phyloP scores from a whole-genome alignment of 2,888 invertebrate genomes.

The Scaptodrosophila latifasciaeformis region DNA sequence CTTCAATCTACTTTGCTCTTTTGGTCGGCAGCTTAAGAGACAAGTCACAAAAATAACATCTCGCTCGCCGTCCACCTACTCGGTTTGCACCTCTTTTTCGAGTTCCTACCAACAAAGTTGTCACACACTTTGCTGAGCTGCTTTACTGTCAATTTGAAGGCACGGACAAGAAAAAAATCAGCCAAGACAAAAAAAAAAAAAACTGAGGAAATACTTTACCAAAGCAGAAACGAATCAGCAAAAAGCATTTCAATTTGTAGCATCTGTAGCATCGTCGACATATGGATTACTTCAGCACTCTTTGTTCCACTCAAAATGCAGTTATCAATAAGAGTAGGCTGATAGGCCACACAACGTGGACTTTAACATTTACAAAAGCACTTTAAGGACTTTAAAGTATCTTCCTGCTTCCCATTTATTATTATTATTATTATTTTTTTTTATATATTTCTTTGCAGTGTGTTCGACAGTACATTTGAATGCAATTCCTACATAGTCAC shows the following conservation, averaged over 20 bases:
- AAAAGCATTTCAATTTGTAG: constrained; percentile 38
- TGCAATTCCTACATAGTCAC: neutral
- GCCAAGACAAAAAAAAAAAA: constrained; percentile 3
- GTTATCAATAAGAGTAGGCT: constrained; percentile 4
- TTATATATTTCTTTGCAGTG: neutral
- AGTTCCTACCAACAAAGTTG: constrained; percentile 48
- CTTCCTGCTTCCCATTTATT: neutral
- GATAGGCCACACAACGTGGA: neutral
- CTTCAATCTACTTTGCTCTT: no score
- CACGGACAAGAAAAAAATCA: constrained; percentile 21
- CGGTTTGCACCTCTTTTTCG: no score
- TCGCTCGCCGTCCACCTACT: no score
- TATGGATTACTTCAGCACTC: neutral
- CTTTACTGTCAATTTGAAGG: neutral
- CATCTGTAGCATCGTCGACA: constrained; percentile 17
- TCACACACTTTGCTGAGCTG: constrained; percentile 13
- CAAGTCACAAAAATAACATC: no score
- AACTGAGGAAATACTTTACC: neutral
- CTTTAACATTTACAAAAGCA: neutral
- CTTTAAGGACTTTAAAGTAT: neutral
- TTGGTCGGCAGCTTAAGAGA: no score
- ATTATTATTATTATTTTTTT: neutral
- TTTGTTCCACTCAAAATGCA: neutral
- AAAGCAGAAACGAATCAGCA: constrained; percentile 6
- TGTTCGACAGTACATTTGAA: neutral